Conservation (phyloP, 2,797 vertebrate species). For the Coccyzus lansbergi region DNA sequence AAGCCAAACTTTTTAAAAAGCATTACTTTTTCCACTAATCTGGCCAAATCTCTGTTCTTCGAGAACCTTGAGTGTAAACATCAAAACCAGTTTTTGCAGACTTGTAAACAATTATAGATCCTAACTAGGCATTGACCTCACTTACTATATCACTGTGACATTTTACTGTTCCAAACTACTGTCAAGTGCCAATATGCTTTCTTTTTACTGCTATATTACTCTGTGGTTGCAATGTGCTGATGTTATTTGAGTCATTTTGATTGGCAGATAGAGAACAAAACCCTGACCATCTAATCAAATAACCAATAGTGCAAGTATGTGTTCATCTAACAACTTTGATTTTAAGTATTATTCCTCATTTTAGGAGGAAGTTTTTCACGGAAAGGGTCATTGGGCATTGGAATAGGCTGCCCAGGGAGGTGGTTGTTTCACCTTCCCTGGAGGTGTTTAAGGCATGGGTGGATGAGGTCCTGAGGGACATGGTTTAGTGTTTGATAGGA, state of each 20-base stretch:
- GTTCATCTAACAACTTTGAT: background rate
- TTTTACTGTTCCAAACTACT: background rate
- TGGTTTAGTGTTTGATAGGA: no score
- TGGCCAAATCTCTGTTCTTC: slow-evolving; percentile 8
- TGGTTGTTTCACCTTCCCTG: no score
- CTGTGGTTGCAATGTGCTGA: background rate
- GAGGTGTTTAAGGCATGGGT: no score
- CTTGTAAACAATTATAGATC: slow-evolving; percentile 1
- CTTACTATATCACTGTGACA: background rate
- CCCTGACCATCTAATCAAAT: background rate
- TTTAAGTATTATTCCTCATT: background rate
- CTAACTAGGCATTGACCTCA: slow-evolving; percentile 12
- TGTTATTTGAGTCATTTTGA: background rate
- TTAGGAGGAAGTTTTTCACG: no score
- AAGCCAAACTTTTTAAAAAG: background rate
- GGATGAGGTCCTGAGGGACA: no score
- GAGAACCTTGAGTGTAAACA: slow-evolving; percentile 28
- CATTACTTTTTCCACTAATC: slow-evolving; percentile 20
- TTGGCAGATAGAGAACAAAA: background rate
- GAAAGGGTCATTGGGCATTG: no score
- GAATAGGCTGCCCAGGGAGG: no score
- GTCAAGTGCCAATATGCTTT: background rate
- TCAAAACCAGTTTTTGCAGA: slow-evolving; percentile 45
- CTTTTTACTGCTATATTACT: background rate
- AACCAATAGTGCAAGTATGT: background rate